phyloP scores from a whole-genome alignment of 2,797 vertebrate species.

The Takifugu rubripes region DNA sequence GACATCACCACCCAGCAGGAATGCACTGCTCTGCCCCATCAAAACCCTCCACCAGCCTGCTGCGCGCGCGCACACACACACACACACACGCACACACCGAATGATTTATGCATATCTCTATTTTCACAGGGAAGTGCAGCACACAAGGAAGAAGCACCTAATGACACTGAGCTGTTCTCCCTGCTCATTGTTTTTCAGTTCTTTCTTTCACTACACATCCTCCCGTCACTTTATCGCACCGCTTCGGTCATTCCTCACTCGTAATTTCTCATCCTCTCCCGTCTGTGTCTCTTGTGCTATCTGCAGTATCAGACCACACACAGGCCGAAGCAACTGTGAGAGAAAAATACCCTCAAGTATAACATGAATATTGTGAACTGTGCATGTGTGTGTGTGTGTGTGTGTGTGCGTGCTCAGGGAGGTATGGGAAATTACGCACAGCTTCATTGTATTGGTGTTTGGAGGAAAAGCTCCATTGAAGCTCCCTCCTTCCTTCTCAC shows the following conservation, averaged over 20 bases:
- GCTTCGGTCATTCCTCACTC: conserved; percentile 20
- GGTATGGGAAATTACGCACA: conserved; percentile 75
- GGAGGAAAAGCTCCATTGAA: conserved; percentile 76
- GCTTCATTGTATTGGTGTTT: conserved; percentile 76
- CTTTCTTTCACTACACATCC: conserved; percentile 15
- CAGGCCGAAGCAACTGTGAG: conserved; percentile 19
- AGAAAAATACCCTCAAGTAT: conserved; percentile 5
- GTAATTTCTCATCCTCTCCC: conserved; percentile 25
- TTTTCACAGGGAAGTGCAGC: conserved; percentile 44
- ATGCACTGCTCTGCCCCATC: conserved; percentile 75
- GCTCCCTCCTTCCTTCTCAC: conserved; percentile 67
- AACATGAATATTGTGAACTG: conserved; percentile 21
- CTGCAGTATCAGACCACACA: conserved; percentile 46
- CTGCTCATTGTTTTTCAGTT: conserved; percentile 33
- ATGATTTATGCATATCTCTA: conserved; percentile 61
- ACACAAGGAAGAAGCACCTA: conserved; percentile 21
- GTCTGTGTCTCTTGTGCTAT: conserved; percentile 17
- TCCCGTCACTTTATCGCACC: conserved; percentile 22
- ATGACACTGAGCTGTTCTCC: conserved; percentile 31
- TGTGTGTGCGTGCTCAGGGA: conserved; percentile 29
- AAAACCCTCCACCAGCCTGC: conserved; percentile 68
- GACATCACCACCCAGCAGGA: conserved; percentile 83
- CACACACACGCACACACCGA: conserved; percentile 21
- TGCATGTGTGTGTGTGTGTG: conserved; percentile 11
- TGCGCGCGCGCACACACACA: conserved; percentile 15